phyloP scores from a whole-genome alignment of 35 echinoderm and acorn worm genomes.

The Strongylocentrotus purpuratus region DNA sequence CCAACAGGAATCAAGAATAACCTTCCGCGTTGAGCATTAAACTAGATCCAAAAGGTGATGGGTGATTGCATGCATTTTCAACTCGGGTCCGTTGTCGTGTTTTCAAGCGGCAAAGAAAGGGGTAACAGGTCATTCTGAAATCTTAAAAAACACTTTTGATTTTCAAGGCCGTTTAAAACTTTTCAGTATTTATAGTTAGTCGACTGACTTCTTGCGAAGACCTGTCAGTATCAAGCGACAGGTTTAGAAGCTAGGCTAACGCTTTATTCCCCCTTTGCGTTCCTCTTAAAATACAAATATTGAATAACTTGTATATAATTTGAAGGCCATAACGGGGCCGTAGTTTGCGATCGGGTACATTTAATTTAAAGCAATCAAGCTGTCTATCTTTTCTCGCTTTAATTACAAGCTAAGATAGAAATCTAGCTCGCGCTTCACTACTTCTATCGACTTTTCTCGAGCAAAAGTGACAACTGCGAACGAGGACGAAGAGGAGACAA shows the following conservation, averaged over 20 bases:
- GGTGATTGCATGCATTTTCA: too few relatives aligned
- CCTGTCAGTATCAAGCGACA: background rate
- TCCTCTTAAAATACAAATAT: constrained; percentile 17
- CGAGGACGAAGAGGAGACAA: background rate
- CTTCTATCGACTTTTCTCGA: constrained; percentile 17
- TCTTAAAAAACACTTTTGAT: background rate
- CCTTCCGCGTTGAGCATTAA: too few relatives aligned
- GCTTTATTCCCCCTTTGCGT: background rate
- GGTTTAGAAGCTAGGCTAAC: background rate
- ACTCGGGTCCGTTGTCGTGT: too few relatives aligned
- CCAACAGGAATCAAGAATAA: too few relatives aligned
- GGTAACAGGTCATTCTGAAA: background rate
- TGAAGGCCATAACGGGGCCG: constrained; percentile 7
- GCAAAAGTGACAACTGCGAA: constrained; percentile 27
- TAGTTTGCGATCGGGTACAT: constrained; percentile 21
- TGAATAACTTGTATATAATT: constrained; percentile 41
- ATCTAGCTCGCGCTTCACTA: background rate
- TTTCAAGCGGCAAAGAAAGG: background rate
- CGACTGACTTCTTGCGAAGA: background rate
- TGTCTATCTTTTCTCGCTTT: constrained; percentile 29
- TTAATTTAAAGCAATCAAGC: constrained; percentile 37
- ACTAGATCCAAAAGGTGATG: too few relatives aligned
- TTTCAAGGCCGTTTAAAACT: background rate
- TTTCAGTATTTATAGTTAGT: background rate
- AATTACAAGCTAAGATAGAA: constrained; percentile 44